phyloP scores from a whole-genome alignment of 1,140 invertebrate genomes.

The Gryon sp. region DNA sequence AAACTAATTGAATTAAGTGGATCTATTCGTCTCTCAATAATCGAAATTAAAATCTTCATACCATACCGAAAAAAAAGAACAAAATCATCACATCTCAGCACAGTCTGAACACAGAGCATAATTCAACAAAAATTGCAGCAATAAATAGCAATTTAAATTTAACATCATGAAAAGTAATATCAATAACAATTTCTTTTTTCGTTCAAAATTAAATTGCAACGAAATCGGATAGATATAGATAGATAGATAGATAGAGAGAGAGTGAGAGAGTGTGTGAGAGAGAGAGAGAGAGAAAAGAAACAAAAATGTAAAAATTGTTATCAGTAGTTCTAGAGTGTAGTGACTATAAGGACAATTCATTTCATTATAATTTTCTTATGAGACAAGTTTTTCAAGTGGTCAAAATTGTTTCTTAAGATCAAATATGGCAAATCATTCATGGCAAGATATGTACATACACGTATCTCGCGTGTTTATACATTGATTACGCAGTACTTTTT shows the following conservation, averaged over 20 bases:
- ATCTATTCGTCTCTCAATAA: constrained; percentile 24
- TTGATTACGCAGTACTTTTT: no score
- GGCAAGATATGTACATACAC: constrained; percentile 70
- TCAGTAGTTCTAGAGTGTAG: constrained; percentile 26
- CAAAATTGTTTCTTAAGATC: constrained; percentile 38
- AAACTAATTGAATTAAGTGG: constrained; percentile 44
- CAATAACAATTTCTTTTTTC: no score
- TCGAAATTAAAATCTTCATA: background rate
- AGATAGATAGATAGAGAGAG: no score
- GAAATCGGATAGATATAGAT: no score
- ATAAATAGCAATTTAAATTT: no score
- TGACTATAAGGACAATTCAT: constrained; percentile 36
- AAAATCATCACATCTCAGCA: background rate
- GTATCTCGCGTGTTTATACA: constrained; percentile 22
- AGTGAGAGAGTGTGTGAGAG: no score
- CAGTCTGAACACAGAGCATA: background rate
- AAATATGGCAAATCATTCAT: constrained; percentile 69
- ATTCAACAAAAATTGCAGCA: no score
- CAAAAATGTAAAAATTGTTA: constrained; percentile 21
- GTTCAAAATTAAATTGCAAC: no score
- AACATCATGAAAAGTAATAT: no score
- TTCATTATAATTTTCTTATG: constrained; percentile 27
- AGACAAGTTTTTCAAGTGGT: constrained; percentile 23
- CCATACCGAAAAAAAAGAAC: background rate
- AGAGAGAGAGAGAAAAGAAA: no score